Conservation (phyloP, 2,888 invertebrate species). For the Meliscaeva auricollis region DNA sequence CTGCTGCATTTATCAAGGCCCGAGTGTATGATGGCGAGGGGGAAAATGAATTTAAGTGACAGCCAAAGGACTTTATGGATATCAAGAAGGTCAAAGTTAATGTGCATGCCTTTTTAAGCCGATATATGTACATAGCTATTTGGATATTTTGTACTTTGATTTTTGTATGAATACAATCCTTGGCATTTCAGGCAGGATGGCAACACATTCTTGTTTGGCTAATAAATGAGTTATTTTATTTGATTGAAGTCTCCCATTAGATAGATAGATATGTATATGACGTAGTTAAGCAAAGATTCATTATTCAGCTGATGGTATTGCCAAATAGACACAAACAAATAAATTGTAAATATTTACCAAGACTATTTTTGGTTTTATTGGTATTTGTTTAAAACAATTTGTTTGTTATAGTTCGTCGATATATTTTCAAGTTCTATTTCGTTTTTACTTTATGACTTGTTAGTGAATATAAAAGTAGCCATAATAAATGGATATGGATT, state of each 20-base stretch:
- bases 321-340: slow-evolving; percentile 17
- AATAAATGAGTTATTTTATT: slow-evolving; percentile 8
- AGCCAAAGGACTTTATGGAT: slow-evolving; percentile 31
- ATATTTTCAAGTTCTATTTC: slow-evolving; percentile 1
- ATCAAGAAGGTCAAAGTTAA: slow-evolving; percentile 39
- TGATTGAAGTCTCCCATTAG: neutral
- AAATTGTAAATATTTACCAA: slow-evolving; percentile 38
- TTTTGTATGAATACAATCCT: no score
- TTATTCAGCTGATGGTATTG: slow-evolving; percentile 1
- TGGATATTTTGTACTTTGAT: no score
- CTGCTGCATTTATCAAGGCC: no score
- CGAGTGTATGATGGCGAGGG: neutral
- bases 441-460: slow-evolving; percentile 1
- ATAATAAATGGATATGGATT: neutral
- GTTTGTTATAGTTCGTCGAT: slow-evolving; percentile 1
- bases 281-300: slow-evolving; percentile 15
- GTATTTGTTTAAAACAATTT: slow-evolving; percentile 17
- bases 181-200: slow-evolving; percentile 29
- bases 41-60: slow-evolving; percentile 3
- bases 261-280: no score
- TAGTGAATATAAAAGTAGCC: neutral
- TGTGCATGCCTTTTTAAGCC: neutral
- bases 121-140: slow-evolving; percentile 4
- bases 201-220: slow-evolving; percentile 8
- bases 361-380: slow-evolving; percentile 40